These are phyloP conservation scores for Stenodema calcarata DNA, from an alignment of 2,888 invertebrate genomes.

Conservation along the genomic window DNA sequence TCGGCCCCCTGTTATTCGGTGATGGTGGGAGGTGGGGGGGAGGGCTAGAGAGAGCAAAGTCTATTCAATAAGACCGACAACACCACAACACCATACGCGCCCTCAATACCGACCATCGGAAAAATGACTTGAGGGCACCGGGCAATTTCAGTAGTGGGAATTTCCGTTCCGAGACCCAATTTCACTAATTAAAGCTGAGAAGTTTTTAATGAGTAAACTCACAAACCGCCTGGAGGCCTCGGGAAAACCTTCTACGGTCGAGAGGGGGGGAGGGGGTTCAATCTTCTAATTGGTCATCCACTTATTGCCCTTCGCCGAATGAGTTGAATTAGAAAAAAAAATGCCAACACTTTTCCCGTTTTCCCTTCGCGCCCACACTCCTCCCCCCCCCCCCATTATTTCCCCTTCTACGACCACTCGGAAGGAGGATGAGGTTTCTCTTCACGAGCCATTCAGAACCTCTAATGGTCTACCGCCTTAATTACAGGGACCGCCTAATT, in stretches of 20 bases:
- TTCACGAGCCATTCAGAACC: slow-evolving; percentile 24
- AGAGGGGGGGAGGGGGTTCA: too few species aligned
- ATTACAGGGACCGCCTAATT: slow-evolving; percentile 43
- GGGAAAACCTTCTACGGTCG: background rate
- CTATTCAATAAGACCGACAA: too few species aligned
- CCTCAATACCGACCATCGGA: too few species aligned
- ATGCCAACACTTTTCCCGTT: background rate
- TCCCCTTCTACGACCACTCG: background rate
- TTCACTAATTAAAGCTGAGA: slow-evolving; percentile 22
- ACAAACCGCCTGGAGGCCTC: slow-evolving; percentile 7
- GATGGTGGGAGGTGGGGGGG: too few species aligned
- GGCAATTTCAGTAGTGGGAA: background rate
- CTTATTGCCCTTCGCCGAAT: slow-evolving; percentile 40
- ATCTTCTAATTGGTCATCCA: slow-evolving; percentile 48
- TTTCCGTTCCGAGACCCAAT: background rate
- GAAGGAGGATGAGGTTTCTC: background rate
- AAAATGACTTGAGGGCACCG: background rate
- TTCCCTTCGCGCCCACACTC: background rate
- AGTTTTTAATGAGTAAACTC: slow-evolving; percentile 34
- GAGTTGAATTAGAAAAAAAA: slow-evolving; percentile 37
- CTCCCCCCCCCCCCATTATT: background rate
- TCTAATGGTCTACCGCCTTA: slow-evolving; percentile 45
- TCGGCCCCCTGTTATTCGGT: too few species aligned
- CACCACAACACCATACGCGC: too few species aligned
- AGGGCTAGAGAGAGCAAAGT: too few species aligned